Base-by-base conservation (phyloP, 2,888 invertebrate species). In the Eupithecia tripunctaria region DNA sequence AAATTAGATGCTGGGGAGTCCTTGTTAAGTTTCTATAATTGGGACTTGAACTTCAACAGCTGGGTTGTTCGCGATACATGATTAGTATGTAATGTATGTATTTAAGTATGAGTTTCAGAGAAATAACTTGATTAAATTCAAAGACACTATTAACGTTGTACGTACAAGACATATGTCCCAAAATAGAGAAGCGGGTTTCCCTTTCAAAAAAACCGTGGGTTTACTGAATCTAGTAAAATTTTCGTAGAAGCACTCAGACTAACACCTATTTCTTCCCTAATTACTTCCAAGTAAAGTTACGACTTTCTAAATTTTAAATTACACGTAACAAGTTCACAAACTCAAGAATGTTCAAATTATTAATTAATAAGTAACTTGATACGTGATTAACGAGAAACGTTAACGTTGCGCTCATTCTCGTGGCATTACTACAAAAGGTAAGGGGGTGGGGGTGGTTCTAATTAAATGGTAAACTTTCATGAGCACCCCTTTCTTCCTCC, bases 381-480 rank as follows among this genome's bases (percentile, higher is more conserved):
- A 86, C 82, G 84, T 83, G 84, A 85, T 90, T 91, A 89, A 91
- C 89, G 88, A 90, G 91, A 88, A 87, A 86, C 87, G 89, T 87
- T 90, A 91, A 90, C 88, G n/a, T 91, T 87, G 86, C 81, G 86
- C 87, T 89, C 87, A 88, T 88, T 88, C 88, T 88, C 88, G 87
- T 78, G 85, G 88, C 85, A 87, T 91, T 89, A 91, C 89, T 87
- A 89, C 89, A 90, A 91, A 88, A 91, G 92, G 90, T 89, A 86
- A 85, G 87, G 89, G 88, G 84, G 86, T 84, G 76, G 85, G 84
- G 86, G 88, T 88, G 87, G 89, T 91, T 90, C 93, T 94, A 94
- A 94, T 94, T 94, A 94, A 94, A 93, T 93, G 94, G 94, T 94
- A 93, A 94, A 94, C 94, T 94, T 93, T 93, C 92, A 93, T 91